Evolutionary conservation across 1,140 invertebrate species (phyloP).

Genomic region (Scaptomyza montana): DNA sequence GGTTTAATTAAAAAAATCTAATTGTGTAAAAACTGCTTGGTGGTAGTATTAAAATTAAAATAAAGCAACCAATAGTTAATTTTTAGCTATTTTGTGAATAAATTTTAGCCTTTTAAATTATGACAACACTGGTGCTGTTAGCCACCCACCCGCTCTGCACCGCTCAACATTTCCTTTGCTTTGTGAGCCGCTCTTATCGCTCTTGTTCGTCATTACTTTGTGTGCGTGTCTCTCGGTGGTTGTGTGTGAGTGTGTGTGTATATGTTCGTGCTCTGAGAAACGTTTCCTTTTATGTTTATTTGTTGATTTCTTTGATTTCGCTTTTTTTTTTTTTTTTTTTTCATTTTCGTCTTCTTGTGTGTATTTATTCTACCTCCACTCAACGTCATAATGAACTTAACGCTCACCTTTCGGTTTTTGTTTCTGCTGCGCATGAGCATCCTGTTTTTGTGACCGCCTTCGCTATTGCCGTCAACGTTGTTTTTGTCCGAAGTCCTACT

Average conservation of each 20-base stretch:
- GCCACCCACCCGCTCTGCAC: conserved; percentile 1
- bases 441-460: conserved; percentile 69
- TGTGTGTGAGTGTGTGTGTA: conserved; percentile 47
- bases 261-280: conserved; percentile 50
- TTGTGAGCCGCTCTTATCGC: conserved; percentile 52
- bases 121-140: background rate
- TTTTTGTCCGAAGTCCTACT: conserved; percentile 47
- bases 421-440: conserved; percentile 70
- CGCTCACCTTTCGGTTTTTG: conserved; percentile 68
- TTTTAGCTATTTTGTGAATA: background rate
- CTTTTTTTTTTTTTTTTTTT: conserved; percentile 60
- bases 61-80: too few relatives aligned
- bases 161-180: conserved; percentile 44
- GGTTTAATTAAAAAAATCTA: too few relatives aligned
- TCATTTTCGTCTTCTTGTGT: background rate
- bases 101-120: background rate
- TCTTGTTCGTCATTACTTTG: conserved; percentile 61
- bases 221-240: conserved; percentile 15
- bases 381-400: conserved; percentile 67
- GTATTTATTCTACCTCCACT: conserved; percentile 35
- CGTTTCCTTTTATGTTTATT: conserved; percentile 81
- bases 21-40: too few relatives aligned
- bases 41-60: too few relatives aligned
- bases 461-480: conserved; percentile 30
- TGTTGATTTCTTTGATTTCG: conserved; percentile 79